These are phyloP conservation scores for Campopleginae sp. DNA, from an alignment of 2,888 invertebrate genomes.

Conservation along the genomic window DNA sequence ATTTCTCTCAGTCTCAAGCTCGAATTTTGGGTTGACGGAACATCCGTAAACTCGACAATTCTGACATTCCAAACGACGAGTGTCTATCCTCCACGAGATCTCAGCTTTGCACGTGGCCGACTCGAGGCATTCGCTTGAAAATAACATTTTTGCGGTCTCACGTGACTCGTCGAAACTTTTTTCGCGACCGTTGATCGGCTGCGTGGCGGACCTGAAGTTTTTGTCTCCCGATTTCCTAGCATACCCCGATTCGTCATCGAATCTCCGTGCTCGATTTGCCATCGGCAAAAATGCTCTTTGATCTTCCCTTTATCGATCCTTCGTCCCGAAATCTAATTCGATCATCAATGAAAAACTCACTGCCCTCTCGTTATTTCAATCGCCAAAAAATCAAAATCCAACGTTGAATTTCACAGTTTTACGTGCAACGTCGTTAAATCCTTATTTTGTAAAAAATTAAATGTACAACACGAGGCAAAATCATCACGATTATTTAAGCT, in stretches of 20 bases:
- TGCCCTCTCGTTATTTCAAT: neutral
- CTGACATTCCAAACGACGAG: conserved; percentile 50
- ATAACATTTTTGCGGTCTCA: neutral
- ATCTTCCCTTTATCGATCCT: neutral
- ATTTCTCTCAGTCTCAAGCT: conserved; percentile 4
- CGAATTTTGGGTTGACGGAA: neutral
- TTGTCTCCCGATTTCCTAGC: neutral
- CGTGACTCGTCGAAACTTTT: neutral
- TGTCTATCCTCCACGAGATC: conserved; percentile 55
- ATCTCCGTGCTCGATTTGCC: conserved; percentile 40
- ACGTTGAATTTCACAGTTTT: neutral
- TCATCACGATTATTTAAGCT: conserved; percentile 21
- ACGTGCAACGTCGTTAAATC: conserved; percentile 59
- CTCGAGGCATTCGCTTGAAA: neutral
- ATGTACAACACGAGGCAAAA: conserved; percentile 70
- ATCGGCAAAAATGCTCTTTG: conserved; percentile 30
- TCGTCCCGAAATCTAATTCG: neutral
- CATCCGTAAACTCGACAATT: conserved; percentile 7
- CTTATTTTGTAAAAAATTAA: conserved; percentile 75
- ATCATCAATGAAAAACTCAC: neutral
- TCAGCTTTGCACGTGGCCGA: conserved; percentile 56
- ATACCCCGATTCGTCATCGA: conserved; percentile 21
- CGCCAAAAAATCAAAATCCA: neutral
- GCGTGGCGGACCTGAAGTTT: neutral
- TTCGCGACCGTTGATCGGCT: neutral